Percentiles rank a stretch among this genome's conserved stretches.
These are phyloP conservation scores for Lysandra bellargus DNA, from an alignment of 2,888 invertebrate species.

Conservation along the genomic window DNA sequence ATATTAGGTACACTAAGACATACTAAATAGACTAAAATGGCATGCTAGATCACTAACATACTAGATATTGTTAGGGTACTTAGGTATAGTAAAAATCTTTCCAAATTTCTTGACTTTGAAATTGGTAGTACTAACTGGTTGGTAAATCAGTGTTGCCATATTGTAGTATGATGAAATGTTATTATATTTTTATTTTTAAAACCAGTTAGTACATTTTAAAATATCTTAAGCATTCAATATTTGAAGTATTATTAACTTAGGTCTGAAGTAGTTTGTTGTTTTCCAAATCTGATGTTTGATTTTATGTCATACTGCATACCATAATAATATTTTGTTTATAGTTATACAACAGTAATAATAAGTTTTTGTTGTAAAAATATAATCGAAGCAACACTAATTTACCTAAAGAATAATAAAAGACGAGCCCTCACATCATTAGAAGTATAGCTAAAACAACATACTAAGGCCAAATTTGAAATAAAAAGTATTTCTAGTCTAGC, in stretches of 20 bases:
- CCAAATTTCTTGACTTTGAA: conserved; percentile 44
- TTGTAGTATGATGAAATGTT: conserved; percentile 35
- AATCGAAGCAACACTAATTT: conserved; percentile 41
- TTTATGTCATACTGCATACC: neutral
- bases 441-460: conserved; percentile 39
- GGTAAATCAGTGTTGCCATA: conserved; percentile 61
- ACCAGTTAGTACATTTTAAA: neutral
- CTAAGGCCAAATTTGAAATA: conserved; percentile 37
- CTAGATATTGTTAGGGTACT: conserved; percentile 50
- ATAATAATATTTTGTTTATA: neutral
- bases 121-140: conserved; percentile 55
- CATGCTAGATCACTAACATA: conserved; percentile 75
- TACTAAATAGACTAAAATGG: conserved; percentile 58
- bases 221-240: neutral
- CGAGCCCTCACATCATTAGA: conserved; percentile 42
- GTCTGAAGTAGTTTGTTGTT: neutral
- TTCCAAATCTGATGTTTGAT: neutral
- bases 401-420: conserved; percentile 32
- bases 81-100: conserved; percentile 39
- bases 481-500: conserved; percentile 40
- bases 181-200: conserved; percentile 27
- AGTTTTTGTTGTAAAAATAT: neutral
- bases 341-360: neutral
- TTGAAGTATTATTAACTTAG: neutral
- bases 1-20: conserved; percentile 53